Conservation (phyloP, 2,113 vertebrate genomes). For the Myotis yumanensis region DNA sequence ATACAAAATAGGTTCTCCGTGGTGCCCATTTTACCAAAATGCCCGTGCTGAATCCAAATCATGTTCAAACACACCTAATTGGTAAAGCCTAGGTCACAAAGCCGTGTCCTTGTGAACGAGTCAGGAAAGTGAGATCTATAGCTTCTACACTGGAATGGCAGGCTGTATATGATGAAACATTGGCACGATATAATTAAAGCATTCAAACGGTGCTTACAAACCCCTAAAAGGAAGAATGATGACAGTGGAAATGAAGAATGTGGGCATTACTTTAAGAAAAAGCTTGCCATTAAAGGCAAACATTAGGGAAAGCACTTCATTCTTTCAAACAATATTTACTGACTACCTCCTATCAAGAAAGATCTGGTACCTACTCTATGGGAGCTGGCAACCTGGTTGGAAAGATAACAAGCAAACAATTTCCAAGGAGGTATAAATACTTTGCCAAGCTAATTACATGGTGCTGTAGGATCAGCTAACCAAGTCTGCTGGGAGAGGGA, state of each 20-base stretch:
- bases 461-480: neutral
- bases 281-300: neutral
- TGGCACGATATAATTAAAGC: rapidly evolving
- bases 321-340: neutral
- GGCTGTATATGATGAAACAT: neutral
- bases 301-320: neutral
- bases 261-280: neutral
- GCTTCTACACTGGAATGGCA: neutral
- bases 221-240: neutral
- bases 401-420: neutral
- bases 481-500: neutral
- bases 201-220: neutral
- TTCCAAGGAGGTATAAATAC: neutral
- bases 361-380: neutral
- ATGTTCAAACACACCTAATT: neutral
- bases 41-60: neutral
- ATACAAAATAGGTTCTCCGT: neutral
- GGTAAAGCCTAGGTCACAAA: neutral
- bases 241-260: neutral
- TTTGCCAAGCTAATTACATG: neutral
- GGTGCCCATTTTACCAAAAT: neutral
- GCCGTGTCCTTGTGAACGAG: neutral
- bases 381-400: neutral
- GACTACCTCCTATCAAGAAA: neutral
- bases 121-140: neutral